A percentile compares a stretch with the other conserved stretches of the same genome.
Conservation (phyloP, 2,113 vertebrate genomes). For the Nibea albiflora region DNA sequence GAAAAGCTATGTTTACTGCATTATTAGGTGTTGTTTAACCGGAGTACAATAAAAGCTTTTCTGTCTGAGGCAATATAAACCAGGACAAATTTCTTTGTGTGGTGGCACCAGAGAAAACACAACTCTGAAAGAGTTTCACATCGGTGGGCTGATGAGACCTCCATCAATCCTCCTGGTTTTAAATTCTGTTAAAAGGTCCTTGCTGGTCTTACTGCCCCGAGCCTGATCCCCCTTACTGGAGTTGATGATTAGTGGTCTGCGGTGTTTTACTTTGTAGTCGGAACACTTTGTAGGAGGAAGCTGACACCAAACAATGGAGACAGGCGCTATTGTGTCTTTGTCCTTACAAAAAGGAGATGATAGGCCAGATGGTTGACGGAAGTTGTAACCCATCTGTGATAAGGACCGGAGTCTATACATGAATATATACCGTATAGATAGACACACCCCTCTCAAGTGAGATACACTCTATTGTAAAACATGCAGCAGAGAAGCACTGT, state of each 20-base stretch:
- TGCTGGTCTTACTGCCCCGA: constrained; percentile 19
- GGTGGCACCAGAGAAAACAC: background rate
- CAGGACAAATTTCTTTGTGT: background rate
- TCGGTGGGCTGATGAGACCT: background rate
- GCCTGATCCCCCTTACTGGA: constrained; percentile 16
- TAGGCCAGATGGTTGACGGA: constrained; percentile 88
- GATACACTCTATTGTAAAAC: background rate
- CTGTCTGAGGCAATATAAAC: constrained; percentile 18
- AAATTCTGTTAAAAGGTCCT: constrained; percentile 3
- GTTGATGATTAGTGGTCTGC: constrained; percentile 63
- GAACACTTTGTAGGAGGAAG: constrained; percentile 48
- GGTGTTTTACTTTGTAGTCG: constrained; percentile 47
- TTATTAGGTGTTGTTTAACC: constrained; percentile 27
- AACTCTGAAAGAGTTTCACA: background rate
- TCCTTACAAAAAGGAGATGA: constrained; percentile 84
- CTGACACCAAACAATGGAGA: constrained; percentile 62
- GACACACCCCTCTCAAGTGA: background rate
- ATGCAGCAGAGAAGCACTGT: background rate
- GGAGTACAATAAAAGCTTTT: constrained; percentile 38
- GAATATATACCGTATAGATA: too few species aligned
- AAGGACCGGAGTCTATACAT: constrained; percentile 57
- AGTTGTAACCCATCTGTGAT: constrained; percentile 89
- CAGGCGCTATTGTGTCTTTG: constrained; percentile 54
- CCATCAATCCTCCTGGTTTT: background rate
- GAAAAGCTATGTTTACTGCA: constrained; percentile 12